A percentile compares a stretch with the other conserved stretches of the same genome.
Conservation (phyloP, 2,113 vertebrate genomes). For the Sula dactylatra region DNA sequence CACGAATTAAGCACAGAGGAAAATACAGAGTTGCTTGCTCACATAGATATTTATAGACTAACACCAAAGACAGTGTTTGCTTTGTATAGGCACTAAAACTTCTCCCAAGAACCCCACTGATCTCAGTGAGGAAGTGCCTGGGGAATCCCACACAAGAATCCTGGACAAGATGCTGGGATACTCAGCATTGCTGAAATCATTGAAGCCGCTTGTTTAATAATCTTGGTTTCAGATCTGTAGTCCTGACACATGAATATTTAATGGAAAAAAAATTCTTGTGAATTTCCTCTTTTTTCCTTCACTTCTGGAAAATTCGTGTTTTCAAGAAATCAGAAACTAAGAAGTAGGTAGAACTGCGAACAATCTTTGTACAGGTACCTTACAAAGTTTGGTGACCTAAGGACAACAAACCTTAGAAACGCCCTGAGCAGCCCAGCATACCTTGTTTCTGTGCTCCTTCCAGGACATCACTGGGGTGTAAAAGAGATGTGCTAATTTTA, state of each 20-base stretch:
- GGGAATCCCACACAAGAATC: background rate
- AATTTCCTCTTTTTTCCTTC: fast-evolving
- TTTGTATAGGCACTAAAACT: background rate
- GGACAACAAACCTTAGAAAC: background rate
- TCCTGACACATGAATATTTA: background rate
- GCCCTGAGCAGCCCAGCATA: fast-evolving
- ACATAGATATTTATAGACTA: background rate
- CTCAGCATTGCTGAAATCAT: background rate
- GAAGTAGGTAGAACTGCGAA: background rate
- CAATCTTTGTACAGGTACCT: background rate
- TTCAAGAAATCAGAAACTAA: background rate
- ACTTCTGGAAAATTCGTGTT: background rate
- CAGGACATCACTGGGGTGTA: fast-evolving
- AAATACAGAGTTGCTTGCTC: background rate
- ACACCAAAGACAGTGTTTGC: background rate
- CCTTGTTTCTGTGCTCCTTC: background rate
- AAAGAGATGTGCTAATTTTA: background rate
- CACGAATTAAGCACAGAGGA: background rate
- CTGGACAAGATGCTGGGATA: background rate
- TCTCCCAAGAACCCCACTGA: background rate
- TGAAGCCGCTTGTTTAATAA: background rate
- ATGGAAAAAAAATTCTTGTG: fast-evolving
- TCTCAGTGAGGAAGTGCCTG: background rate
- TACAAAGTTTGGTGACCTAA: background rate
- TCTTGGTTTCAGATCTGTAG: background rate